A percentile compares a stretch with the other conserved stretches of the same genome.
Conservation (phyloP, 2,113 vertebrate species). For the Grammomys surdaster region DNA sequence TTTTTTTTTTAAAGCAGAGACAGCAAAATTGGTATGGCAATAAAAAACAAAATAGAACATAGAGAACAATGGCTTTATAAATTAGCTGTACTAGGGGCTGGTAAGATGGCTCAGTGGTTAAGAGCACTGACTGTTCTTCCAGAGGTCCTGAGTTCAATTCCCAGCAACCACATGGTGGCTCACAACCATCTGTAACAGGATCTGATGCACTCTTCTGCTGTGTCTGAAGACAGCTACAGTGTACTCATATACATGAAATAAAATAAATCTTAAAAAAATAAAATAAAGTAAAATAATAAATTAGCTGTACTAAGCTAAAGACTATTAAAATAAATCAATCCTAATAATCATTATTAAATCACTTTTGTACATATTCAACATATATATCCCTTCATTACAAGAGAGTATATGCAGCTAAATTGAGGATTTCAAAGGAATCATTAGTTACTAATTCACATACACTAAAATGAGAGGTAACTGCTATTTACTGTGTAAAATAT, state of each 20-base stretch:
- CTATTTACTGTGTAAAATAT: slow-evolving; percentile 43
- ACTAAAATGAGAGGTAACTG: slow-evolving; percentile 43
- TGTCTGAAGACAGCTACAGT: too few species aligned
- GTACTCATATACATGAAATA: too few species aligned
- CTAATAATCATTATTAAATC: slow-evolving; percentile 36
- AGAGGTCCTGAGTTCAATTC: too few species aligned
- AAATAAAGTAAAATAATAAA: not conserved
- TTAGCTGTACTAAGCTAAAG: slow-evolving; percentile 37
- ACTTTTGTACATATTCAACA: slow-evolving; percentile 4
- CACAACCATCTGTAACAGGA: too few species aligned
- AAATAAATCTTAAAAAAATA: too few species aligned
- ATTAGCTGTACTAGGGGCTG: not conserved
- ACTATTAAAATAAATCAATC: slow-evolving; percentile 33
- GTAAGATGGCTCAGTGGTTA: too few species aligned
- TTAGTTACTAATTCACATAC: slow-evolving; percentile 48
- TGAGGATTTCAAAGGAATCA: slow-evolving; percentile 42
- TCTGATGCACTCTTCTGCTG: too few species aligned
- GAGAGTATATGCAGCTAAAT: slow-evolving; percentile 34
- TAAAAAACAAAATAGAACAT: not conserved
- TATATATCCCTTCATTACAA: slow-evolving; percentile 23
- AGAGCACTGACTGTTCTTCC: too few species aligned
- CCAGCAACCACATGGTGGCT: too few species aligned
- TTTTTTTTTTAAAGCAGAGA: slow-evolving; percentile 53
- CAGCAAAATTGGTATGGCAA: slow-evolving; percentile 39
- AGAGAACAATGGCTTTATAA: slow-evolving; percentile 40